phyloP scores from a whole-genome alignment of 2,888 invertebrate species.

The Camptogramma bilineatum region DNA sequence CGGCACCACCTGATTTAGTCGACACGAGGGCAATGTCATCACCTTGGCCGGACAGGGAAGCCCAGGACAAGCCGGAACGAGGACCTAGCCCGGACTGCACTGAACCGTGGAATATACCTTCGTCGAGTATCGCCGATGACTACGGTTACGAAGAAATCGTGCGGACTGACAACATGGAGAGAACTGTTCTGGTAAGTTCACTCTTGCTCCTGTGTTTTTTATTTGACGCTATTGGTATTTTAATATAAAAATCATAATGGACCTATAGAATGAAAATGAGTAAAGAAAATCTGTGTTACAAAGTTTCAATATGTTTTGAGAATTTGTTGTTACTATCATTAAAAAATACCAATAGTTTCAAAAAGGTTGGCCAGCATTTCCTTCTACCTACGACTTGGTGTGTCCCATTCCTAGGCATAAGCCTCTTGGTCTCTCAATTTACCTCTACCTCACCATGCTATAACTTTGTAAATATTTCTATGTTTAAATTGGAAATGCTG shows the following conservation, averaged over 20 bases:
- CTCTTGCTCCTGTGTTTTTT: conserved; percentile 27
- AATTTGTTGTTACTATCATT: background rate
- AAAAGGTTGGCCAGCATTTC: conserved; percentile 34
- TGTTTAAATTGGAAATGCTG: conserved; percentile 22
- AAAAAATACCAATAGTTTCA: conserved; percentile 48
- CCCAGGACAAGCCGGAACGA: conserved; percentile 66
- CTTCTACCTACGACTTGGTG: background rate
- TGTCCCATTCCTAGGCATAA: too few relatives aligned
- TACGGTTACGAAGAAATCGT: conserved; percentile 78
- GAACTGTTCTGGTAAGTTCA: conserved; percentile 78
- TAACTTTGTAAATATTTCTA: conserved; percentile 4
- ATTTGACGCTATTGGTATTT: conserved; percentile 36
- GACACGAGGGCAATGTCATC: conserved; percentile 71
- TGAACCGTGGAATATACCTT: conserved; percentile 73
- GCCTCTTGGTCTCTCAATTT: too few relatives aligned
- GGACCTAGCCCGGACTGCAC: conserved; percentile 74
- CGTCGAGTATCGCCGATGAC: conserved; percentile 64
- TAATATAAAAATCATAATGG: background rate
- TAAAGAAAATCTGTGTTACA: background rate
- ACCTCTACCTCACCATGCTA: background rate
- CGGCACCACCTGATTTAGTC: conserved; percentile 71
- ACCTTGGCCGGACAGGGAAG: conserved; percentile 71
- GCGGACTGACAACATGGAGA: conserved; percentile 72
- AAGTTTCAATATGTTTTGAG: background rate
- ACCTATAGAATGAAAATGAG: background rate